Conservation (phyloP, 2,113 vertebrate genomes). For the Chamaea fasciata region DNA sequence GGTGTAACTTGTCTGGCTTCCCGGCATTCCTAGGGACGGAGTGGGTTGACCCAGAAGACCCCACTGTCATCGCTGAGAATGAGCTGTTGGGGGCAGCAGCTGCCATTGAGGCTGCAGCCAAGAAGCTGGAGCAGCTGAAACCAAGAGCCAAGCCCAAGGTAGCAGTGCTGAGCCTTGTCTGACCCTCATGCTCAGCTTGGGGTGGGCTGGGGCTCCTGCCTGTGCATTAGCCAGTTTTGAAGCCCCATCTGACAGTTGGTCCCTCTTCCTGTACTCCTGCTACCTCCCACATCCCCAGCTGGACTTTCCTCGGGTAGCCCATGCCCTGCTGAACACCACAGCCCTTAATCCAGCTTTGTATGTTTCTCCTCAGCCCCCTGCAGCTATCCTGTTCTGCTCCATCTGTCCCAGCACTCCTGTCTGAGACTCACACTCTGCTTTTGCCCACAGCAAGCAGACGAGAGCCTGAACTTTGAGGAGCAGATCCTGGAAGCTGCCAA, state of each 20-base stretch:
- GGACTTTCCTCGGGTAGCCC: background rate
- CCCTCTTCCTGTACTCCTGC: background rate
- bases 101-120: constrained; percentile 97
- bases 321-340: background rate
- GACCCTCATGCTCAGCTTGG: background rate
- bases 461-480: constrained; percentile 97
- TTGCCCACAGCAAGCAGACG: constrained; percentile 86
- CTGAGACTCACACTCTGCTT: background rate
- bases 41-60: constrained; percentile 97
- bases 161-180: background rate
- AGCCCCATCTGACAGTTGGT: background rate
- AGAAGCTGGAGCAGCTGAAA: constrained; percentile 96
- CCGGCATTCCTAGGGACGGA: constrained; percentile 73
- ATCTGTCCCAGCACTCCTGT: background rate
- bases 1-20: background rate
- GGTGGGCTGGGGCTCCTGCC: background rate
- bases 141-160: constrained; percentile 97
- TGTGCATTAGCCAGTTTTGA: background rate
- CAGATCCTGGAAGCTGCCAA: constrained; percentile 98
- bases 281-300: background rate
- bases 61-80: constrained; percentile 95
- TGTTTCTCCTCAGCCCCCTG: background rate
- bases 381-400: background rate
- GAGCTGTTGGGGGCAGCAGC: constrained; percentile 93
- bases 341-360: background rate